Percentiles rank a stretch among this genome's conserved stretches.
Evolutionary conservation across 2,888 invertebrate species (phyloP).

Genomic region (Colletes collaris): DNA sequence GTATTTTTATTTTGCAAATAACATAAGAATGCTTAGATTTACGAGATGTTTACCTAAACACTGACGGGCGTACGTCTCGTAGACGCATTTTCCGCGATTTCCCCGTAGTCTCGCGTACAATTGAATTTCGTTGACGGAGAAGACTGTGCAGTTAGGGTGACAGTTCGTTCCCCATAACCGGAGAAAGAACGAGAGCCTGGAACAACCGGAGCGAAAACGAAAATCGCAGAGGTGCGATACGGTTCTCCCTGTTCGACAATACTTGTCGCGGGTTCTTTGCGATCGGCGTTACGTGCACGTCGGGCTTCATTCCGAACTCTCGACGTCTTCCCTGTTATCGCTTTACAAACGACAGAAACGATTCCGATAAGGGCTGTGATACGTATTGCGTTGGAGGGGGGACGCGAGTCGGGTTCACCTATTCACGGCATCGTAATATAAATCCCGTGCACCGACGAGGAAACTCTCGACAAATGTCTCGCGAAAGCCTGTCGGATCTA

Average conservation of each 20-base stretch:
- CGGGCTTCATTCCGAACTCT: conserved; percentile 1
- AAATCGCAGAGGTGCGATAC: not conserved
- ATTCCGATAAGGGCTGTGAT: conserved; percentile 17
- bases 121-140: not conserved
- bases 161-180: not conserved
- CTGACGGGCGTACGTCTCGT: too few relatives aligned
- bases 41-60: too few relatives aligned
- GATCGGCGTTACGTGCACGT: not conserved
- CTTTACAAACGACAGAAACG: conserved; percentile 22
- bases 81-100: too few relatives aligned
- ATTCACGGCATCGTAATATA: not conserved
- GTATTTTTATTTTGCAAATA: too few relatives aligned
- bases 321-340: conserved; percentile 17
- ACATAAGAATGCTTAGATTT: too few relatives aligned
- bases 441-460: not conserved
- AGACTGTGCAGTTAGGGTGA: not conserved
- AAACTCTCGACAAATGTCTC: conserved; percentile 14
- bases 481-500: not conserved
- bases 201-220: not conserved
- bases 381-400: not conserved
- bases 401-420: conserved; percentile 4
- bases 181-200: too few relatives aligned
- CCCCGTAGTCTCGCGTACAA: not conserved
- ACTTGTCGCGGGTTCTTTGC: conserved; percentile 21
- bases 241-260: not conserved